Base-by-base conservation (phyloP, 1,140 invertebrate species). In the Pygmarrhopalites habei region DNA sequence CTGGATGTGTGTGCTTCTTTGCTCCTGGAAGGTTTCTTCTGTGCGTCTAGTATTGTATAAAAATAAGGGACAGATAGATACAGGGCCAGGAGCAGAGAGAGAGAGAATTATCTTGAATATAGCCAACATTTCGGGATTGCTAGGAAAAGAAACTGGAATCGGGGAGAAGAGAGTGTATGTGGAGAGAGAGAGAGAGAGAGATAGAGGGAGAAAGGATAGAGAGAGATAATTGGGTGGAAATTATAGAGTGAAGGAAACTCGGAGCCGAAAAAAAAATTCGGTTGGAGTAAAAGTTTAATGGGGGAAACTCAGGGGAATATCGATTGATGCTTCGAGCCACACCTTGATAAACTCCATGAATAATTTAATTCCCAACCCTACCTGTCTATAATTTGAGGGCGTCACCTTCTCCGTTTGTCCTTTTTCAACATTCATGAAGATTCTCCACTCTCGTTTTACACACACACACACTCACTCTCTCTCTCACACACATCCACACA, bases 321-420 rank as follows among this genome's bases (percentile, higher is more conserved):
- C 69, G 69, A 71, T 71, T 68, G 65, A 68, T 68, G 66, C 58
- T 61, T 43, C 53, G 52, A 66, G 66, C 69, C 69, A 71, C 69
- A 71, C 69, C 69, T 71, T 68, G 61, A 66, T 71, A 68, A 68
- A 71, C 66, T 71, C 69, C 47, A 65, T 71, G 69, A 67, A 71
- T 71, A 71, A 71, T 71, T 71, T 71, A 71, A 71, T 71, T 64
- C 60, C 63, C 53, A 30, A 53, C 55, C 61, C 49, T 64, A 58
- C 63, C 58, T 67, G 64, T 65, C 69, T 66, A 67, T 70, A 70
- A 70, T 70, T 70, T 70, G 62, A 68, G 69, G 69, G 69, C 69
- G 69, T 70, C 65, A 70, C 67, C 65, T 70, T 52, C 62, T 70
- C 65, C 68, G 62, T 67, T 67, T 62, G 66, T 68, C 66, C 66